Percentiles rank a stretch among this genome's conserved stretches.
Evolutionary conservation across 1,140 invertebrate species (phyloP).

Genomic region (Drosophila arawakana): DNA sequence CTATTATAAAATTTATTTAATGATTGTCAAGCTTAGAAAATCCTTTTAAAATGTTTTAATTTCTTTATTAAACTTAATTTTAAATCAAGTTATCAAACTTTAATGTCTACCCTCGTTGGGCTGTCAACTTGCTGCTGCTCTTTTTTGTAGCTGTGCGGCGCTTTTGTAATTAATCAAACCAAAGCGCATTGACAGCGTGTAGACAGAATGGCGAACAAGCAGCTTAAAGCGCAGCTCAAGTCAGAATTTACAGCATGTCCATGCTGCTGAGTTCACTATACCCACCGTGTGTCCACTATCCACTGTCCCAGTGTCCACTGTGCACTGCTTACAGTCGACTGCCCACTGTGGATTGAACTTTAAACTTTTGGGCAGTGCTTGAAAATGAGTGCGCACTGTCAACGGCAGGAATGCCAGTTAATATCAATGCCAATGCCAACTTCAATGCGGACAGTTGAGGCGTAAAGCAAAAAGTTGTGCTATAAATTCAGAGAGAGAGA

Average conservation of each 20-base stretch:
- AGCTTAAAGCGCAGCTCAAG: constrained; percentile 45
- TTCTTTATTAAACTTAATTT: too few species aligned
- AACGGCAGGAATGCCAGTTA: constrained; percentile 30
- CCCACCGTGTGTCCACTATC: constrained; percentile 1
- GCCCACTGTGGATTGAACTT: constrained; percentile 55
- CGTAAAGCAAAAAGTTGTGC: constrained; percentile 37
- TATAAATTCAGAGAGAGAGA: constrained; percentile 49
- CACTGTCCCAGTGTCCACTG: constrained; percentile 23
- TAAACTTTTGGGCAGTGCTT: constrained; percentile 60
- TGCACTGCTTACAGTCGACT: constrained; percentile 7
- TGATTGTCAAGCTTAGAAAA: too few species aligned
- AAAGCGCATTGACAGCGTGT: constrained; percentile 77
- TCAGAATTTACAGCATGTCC: constrained; percentile 3
- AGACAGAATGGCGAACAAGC: constrained; percentile 62
- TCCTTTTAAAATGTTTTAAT: too few species aligned
- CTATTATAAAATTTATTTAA: too few species aligned
- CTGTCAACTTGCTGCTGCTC: constrained; percentile 37
- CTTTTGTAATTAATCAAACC: constrained; percentile 81
- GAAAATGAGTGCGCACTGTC: constrained; percentile 56
- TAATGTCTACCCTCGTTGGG: constrained; percentile 38
- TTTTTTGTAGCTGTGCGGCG: constrained; percentile 48
- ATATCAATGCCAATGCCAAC: constrained; percentile 53
- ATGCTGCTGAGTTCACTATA: constrained; percentile 23
- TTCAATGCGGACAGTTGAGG: constrained; percentile 6
- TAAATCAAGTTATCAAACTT: constrained; percentile 11